A percentile compares a stretch with the other conserved stretches of the same genome.
Conservation (phyloP, 2,797 vertebrate genomes). For the Saxicola maurus region DNA sequence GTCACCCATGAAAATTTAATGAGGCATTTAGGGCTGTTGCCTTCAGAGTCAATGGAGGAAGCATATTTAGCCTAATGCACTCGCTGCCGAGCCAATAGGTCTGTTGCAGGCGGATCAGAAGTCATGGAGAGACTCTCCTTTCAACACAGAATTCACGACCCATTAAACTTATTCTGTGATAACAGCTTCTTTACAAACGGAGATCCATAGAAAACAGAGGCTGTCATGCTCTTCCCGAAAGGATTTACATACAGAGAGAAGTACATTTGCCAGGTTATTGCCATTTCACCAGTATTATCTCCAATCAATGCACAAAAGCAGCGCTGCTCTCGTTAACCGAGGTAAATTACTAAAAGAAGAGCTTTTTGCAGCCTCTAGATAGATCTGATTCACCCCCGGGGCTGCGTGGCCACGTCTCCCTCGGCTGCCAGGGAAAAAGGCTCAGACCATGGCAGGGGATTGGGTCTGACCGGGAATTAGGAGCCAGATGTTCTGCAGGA, state of each 20-base stretch:
- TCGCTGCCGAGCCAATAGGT: slow-evolving; percentile 64
- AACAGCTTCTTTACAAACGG: slow-evolving; percentile 71
- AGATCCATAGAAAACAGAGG: slow-evolving; percentile 35
- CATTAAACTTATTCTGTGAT: slow-evolving; percentile 75
- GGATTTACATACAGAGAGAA: slow-evolving; percentile 64
- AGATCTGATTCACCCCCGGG: neutral
- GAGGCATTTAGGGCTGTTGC: slow-evolving; percentile 74
- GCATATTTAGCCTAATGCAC: slow-evolving; percentile 73
- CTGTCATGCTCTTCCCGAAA: slow-evolving; percentile 61
- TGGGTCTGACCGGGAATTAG: neutral
- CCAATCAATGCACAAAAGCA: slow-evolving; percentile 33
- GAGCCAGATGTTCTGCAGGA: neutral
- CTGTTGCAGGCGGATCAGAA: slow-evolving; percentile 61
- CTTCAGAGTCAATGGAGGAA: slow-evolving; percentile 72
- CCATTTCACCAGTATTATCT: slow-evolving; percentile 19
- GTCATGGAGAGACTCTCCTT: slow-evolving; percentile 63
- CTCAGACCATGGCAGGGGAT: neutral
- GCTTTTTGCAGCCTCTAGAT: neutral
- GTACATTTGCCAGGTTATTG: slow-evolving; percentile 44
- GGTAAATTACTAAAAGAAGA: slow-evolving; percentile 6
- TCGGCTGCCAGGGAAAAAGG: neutral
- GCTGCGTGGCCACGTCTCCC: neutral
- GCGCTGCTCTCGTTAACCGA: neutral
- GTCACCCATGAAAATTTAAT: slow-evolving; percentile 78
- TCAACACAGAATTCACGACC: slow-evolving; percentile 71